These are phyloP conservation scores for Lordiphosa clarofinis DNA, from an alignment of 1,140 invertebrate species.

Conservation along the genomic window DNA sequence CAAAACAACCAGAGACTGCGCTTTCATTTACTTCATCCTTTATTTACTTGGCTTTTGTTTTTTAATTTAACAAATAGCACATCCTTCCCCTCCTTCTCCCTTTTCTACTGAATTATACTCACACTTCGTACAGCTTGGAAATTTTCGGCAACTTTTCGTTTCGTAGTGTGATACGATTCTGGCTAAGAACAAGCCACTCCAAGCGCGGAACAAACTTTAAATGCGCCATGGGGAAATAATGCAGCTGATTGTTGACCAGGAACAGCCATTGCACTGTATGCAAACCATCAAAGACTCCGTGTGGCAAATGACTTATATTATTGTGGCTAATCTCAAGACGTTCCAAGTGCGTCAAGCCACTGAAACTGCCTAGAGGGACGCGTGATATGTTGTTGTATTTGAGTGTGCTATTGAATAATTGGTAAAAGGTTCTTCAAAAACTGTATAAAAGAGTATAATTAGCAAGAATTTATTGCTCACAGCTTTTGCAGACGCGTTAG, in stretches of 20 bases:
- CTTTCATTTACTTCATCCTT: conserved; percentile 2
- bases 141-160: conserved; percentile 80
- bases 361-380: conserved; percentile 59
- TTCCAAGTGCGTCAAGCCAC: conserved; percentile 50
- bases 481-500: conserved; percentile 54
- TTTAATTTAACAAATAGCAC: conserved; percentile 69
- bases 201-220: conserved; percentile 80
- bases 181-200: conserved; percentile 80
- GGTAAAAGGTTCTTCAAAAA: neutral
- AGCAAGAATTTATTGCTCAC: conserved; percentile 27
- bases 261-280: conserved; percentile 79
- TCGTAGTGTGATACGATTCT: conserved; percentile 79
- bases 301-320: conserved; percentile 74
- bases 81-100: neutral
- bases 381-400: conserved; percentile 77
- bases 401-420: conserved; percentile 38
- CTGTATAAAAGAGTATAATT: neutral
- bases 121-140: conserved; percentile 81
- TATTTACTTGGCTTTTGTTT: conserved; percentile 18
- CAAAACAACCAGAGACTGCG: conserved; percentile 13
- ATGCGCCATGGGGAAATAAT: conserved; percentile 70
- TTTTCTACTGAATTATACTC: conserved; percentile 60
- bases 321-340: conserved; percentile 80
- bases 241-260: conserved; percentile 78
- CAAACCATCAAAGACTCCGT: conserved; percentile 79